These are phyloP conservation scores for Scarus forsteni DNA, from an alignment of 2,797 vertebrate genomes.

Conservation along the genomic window DNA sequence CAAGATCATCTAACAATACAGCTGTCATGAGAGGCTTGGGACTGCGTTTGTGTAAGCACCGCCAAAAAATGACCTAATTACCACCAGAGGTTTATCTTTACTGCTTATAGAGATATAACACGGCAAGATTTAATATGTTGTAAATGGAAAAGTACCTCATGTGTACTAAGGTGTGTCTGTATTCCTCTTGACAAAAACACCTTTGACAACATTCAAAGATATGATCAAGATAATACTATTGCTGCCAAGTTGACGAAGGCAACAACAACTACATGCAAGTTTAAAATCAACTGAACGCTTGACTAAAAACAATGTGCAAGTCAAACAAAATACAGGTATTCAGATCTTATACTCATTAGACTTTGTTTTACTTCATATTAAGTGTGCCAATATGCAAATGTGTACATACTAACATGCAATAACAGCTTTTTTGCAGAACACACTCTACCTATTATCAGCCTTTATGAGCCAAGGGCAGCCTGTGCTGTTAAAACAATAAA, in stretches of 20 bases:
- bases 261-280: background rate
- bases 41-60: background rate
- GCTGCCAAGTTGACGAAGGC: conserved; percentile 26
- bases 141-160: conserved; percentile 13
- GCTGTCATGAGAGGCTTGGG: background rate
- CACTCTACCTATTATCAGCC: background rate
- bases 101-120: background rate
- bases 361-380: too few relatives aligned
- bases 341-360: too few relatives aligned
- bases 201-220: conserved; percentile 9
- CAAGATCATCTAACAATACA: background rate
- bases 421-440: background rate
- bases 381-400: background rate
- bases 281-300: too few relatives aligned
- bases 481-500: too few relatives aligned
- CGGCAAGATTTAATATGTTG: background rate
- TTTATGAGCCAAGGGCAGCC: background rate
- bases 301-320: background rate
- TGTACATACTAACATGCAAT: background rate
- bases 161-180: conserved; percentile 16
- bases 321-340: background rate
- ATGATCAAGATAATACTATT: conserved; percentile 1
- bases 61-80: background rate
- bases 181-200: background rate
- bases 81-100: background rate